Evolutionary conservation across 2,888 invertebrate species (phyloP), one percentile per base, ranked within the genome.

Genomic region (Chymomyza amoena): DNA sequence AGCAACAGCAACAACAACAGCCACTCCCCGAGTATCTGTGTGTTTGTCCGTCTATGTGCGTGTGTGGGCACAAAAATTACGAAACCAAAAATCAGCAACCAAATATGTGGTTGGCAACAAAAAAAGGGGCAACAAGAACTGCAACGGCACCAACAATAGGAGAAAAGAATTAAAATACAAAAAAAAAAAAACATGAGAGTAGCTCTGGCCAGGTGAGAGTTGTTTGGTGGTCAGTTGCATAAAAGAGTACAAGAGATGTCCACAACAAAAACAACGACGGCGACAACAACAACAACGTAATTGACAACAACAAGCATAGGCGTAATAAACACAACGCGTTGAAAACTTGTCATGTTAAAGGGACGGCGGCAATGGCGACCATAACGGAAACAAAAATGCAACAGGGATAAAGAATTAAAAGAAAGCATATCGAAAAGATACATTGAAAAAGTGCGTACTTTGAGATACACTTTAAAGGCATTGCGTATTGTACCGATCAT

Each of bases 51-150:
- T 65, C 56, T 61, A 62, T 62, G 64, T 70, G 57, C 13, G 51
- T 66, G 68, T 82, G 80, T 76, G 80, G 75, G 80, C 75, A 84
- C 78, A 79, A 87, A 86, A 88, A 78, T 87, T 86, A 84, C 80
- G 87, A 85, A 89, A 89, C 90, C 89, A 89, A 87, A 90, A 90
- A 90, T 90, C 90, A 90, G 89, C 90, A 90, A 89, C 90, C 90
- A 85, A 89, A 89, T 82, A 76, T 82, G 80, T 84, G 87, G 84
- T 80, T 79, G 78, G 76, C 77, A 78, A 75, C 82, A 82, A 84
- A 81, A 88, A 86, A 83, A 80, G 75, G 72, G 73, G 72, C 77
- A 83, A 87, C 59, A 72, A 63, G 16, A 39, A 69, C 54, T 66
- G 52, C 61, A 73, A 57, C 51, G 16, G 52, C 32, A 59, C 70